These are phyloP conservation scores for Alsophila aescularia DNA, from an alignment of 2,888 invertebrate genomes.

Conservation along the genomic window DNA sequence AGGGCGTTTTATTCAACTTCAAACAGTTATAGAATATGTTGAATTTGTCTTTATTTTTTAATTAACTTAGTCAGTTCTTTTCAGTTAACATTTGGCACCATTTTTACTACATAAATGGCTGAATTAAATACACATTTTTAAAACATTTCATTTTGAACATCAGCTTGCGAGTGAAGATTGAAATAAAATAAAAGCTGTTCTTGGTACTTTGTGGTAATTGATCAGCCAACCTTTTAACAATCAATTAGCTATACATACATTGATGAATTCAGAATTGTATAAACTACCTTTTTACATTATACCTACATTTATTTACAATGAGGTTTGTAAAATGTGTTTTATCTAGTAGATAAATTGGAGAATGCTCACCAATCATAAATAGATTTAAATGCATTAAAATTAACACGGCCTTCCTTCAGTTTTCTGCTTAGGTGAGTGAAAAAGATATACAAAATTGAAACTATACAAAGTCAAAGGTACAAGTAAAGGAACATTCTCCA, in stretches of 20 bases:
- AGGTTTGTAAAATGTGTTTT: slow-evolving; percentile 44
- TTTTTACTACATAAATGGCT: slow-evolving; percentile 80
- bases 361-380: slow-evolving; percentile 12
- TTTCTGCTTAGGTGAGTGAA: neutral
- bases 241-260: neutral
- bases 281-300: slow-evolving; percentile 23
- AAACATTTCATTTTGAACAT: slow-evolving; percentile 36
- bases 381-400: slow-evolving; percentile 12
- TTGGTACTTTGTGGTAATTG: slow-evolving; percentile 1
- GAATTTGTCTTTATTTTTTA: slow-evolving; percentile 41
- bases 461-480: neutral
- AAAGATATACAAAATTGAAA: neutral
- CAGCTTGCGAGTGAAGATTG: neutral
- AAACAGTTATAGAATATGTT: slow-evolving; percentile 14
- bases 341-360: slow-evolving; percentile 21
- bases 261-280: neutral
- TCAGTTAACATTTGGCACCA: slow-evolving; percentile 82
- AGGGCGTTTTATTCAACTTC: neutral
- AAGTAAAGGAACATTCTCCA: slow-evolving; percentile 27
- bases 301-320: slow-evolving; percentile 47
- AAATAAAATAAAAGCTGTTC: neutral
- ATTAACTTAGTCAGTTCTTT: slow-evolving; percentile 75
- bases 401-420: neutral
- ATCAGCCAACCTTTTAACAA: slow-evolving; percentile 9
- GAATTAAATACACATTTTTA: slow-evolving; percentile 24